These are phyloP conservation scores for Poecilia latipinna DNA, from an alignment of 2,113 vertebrate genomes.

Conservation along the genomic window DNA sequence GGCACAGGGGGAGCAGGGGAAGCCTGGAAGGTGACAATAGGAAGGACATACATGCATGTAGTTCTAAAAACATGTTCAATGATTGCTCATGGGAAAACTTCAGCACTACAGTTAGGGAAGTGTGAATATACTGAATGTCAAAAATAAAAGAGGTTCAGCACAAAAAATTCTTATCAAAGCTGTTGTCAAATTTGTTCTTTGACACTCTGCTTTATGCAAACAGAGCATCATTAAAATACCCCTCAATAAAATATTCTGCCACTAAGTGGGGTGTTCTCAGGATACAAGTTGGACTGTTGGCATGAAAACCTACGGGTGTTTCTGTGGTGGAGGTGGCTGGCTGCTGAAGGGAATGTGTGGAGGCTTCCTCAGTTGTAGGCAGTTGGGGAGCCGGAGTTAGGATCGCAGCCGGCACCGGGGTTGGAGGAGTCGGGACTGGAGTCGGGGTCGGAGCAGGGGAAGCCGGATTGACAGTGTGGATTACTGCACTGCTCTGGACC, in stretches of 20 bases:
- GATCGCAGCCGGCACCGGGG: slow-evolving; percentile 54
- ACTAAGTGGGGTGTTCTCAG: background rate
- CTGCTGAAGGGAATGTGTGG: slow-evolving; percentile 91
- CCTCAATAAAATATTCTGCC: background rate
- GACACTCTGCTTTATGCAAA: background rate
- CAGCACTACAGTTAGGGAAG: background rate
- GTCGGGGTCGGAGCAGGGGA: slow-evolving; percentile 64
- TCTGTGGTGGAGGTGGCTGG: slow-evolving; percentile 98
- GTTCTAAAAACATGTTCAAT: background rate
- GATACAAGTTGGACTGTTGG: background rate
- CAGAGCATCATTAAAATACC: background rate
- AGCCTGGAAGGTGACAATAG: slow-evolving; percentile 76
- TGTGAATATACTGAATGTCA: background rate
- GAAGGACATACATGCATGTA: background rate
- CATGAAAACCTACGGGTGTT: slow-evolving; percentile 86
- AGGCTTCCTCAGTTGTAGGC: slow-evolving; percentile 84
- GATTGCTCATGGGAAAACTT: background rate
- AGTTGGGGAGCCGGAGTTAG: slow-evolving; percentile 48
- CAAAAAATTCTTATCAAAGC: background rate
- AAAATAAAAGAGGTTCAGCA: background rate
- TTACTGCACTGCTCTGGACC: slow-evolving; percentile 85
- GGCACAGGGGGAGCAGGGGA: slow-evolving; percentile 89
- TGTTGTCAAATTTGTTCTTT: background rate
- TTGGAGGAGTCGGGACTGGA: slow-evolving; percentile 14
- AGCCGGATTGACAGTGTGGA: slow-evolving; percentile 63